Evolutionary conservation across 2,113 vertebrate species (phyloP), one percentile per base, ranked within the genome.

Genomic region (Rhodinocichla rosea): DNA sequence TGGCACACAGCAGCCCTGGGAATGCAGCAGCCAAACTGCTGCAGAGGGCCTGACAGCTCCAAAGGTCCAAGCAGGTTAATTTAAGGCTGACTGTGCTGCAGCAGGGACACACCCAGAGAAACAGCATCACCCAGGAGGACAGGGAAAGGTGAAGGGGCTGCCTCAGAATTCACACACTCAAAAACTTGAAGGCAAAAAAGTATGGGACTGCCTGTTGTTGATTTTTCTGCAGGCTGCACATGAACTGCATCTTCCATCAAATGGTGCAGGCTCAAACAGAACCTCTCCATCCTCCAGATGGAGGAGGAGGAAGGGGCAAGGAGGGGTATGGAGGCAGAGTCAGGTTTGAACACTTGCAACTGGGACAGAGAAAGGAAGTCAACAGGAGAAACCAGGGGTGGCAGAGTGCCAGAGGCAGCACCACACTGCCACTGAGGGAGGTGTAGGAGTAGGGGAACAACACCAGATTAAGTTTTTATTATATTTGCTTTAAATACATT

Each of bases 361-460:
- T 30, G 30, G 35, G 79, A 42, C 35, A 82, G 79, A 42, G 79
- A 19, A 59, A 59, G 23, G 11, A 82, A 49, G 11, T 6, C 35
- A 40, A 1, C 2, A 28, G 32, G 55, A 69, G 44, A 70, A 59
- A 50, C 9, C 44, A 60, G 55, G 9, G 12, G 32, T 12, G 18
- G 35, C 44, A 69, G 30, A 69, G 30, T 11, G 23, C 14, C 44
- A 82, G 35, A n/a, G 23, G 19, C 30, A 82, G 44, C 44, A 7
- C 15, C 53, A 60, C 40, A 60, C 20, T 63, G 26, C 27, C 16
- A 11, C 24, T 14, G 23, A 87, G 39, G 24, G 44, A 74, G 8
- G 28, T 0, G 0, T 3, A 52, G 24, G 33, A 65, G 44, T 23
- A 40, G 19, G 75, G 20, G 23, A 68, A 47, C 39, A 9, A 8